These are phyloP conservation scores for Pteronura brasiliensis DNA, from an alignment of 2,113 vertebrate species.

Conservation along the genomic window DNA sequence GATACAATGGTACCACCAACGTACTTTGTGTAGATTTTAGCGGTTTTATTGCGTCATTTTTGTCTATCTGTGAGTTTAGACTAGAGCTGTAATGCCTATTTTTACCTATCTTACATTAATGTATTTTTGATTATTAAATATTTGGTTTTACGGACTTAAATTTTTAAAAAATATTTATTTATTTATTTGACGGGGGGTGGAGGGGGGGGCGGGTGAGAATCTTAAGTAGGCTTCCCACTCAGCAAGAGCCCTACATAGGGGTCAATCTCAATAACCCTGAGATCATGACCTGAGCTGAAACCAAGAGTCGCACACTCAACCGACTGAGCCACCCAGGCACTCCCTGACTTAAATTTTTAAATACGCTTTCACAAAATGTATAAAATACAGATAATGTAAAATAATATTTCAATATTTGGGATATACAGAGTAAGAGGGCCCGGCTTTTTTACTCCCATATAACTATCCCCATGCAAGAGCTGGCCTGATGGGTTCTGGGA, in stretches of 20 bases:
- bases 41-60: background rate
- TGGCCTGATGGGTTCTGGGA: accelerated
- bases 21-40: background rate
- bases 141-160: background rate
- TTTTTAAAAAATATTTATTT: background rate
- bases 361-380: background rate
- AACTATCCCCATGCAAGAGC: background rate
- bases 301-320: background rate
- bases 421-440: background rate
- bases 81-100: background rate
- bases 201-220: background rate
- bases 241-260: background rate
- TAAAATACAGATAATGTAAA: background rate
- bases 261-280: background rate
- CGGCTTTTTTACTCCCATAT: background rate
- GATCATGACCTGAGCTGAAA: background rate
- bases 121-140: background rate
- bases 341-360: background rate
- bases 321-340: background rate
- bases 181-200: background rate
- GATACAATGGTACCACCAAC: background rate
- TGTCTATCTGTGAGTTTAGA: background rate
- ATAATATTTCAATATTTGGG: background rate
- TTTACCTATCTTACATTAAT: background rate
- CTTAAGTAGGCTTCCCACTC: background rate